A percentile compares a stretch with the other conserved stretches of the same genome.
Evolutionary conservation across 2,888 invertebrate genomes (phyloP).

Genomic region (Sinopyrophorus schimmeli): DNA sequence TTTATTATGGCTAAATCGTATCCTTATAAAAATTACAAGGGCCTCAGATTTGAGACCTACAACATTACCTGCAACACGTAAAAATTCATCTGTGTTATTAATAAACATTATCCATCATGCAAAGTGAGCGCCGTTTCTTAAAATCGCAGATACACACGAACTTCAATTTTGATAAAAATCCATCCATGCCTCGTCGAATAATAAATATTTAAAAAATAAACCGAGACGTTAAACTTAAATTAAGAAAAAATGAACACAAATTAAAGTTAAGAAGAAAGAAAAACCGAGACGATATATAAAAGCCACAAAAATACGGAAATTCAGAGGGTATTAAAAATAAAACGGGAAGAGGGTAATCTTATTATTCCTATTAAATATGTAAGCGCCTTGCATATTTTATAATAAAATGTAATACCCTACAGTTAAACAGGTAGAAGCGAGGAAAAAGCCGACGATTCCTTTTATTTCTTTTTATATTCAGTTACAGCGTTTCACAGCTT

Average conservation of each 20-base stretch:
- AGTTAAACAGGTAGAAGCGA: slow-evolving; percentile 11
- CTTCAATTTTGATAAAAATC: too few relatives aligned
- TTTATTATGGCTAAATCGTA: not conserved
- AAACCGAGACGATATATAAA: not conserved
- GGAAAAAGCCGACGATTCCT: not conserved
- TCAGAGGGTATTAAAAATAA: slow-evolving; percentile 11
- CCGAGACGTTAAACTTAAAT: too few relatives aligned
- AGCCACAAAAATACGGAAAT: slow-evolving; percentile 7
- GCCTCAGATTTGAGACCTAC: not conserved
- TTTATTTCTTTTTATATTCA: slow-evolving; percentile 5
- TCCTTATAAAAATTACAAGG: not conserved
- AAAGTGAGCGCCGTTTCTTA: too few relatives aligned
- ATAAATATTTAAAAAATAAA: slow-evolving; percentile 3
- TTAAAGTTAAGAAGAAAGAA: too few relatives aligned
- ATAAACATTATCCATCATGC: too few relatives aligned
- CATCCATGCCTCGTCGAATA: too few relatives aligned
- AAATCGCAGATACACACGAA: too few relatives aligned
- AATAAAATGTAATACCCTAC: slow-evolving; percentile 21
- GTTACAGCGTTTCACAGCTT: not conserved
- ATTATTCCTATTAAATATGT: slow-evolving; percentile 26
- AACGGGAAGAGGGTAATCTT: slow-evolving; percentile 12
- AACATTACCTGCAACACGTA: slow-evolving; percentile 1
- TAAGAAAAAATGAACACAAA: too few relatives aligned
- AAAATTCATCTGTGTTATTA: not conserved
- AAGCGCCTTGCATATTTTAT: slow-evolving; percentile 22